Evolutionary conservation across 1,140 invertebrate species (phyloP), one percentile per base, ranked within the genome.

Genomic region (Lepidurus apus): DNA sequence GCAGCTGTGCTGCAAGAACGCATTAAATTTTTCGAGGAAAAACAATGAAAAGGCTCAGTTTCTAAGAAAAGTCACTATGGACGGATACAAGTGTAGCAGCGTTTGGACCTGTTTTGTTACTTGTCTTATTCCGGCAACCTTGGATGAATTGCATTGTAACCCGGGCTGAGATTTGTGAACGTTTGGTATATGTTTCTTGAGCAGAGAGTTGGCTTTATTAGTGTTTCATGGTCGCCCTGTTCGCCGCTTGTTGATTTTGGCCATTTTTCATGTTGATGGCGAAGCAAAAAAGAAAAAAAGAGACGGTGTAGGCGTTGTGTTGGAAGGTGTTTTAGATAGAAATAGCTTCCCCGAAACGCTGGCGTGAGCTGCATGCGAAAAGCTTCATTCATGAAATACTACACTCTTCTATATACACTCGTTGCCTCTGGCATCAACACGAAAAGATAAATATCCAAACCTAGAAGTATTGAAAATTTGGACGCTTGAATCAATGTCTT

Each of bases 241-340:
- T 65, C 53, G 13, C 53, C 53, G 53, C 53, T 65, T 65, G 53
- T 65, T 65, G 53, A 65, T 65, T 21, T 65, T 9, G 53, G 53
- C 53, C 53, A 65, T 9, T 65, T 65, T 65, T 65, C 53, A 21
- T 65, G 53, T 65, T 21, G n/a, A 65, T 65, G 53, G 9, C 21
- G 53, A n/a, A 65, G 53, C 13, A 65, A 65, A 65, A 65, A 65
- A 47, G 21, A 65, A 13, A n/a, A 65, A 65, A 7, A 65, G 17
- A 13, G 21, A 17, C 3, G 1, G 53, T 17, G 53, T 65, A 65
- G 53, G 53, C 53, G 53, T 65, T 65, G 53, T n/a, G 53, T 65
- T 65, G 53, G 53, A 65, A 65, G 53, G 53, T 65, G 53, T 65
- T 65, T 65, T 65, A 65, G 53, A 11, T 65, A 65, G 53, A 65